A percentile compares a stretch with the other conserved stretches of the same genome.
Evolutionary conservation across 2,113 vertebrate genomes (phyloP).

Genomic region (Haemorhous mexicanus): DNA sequence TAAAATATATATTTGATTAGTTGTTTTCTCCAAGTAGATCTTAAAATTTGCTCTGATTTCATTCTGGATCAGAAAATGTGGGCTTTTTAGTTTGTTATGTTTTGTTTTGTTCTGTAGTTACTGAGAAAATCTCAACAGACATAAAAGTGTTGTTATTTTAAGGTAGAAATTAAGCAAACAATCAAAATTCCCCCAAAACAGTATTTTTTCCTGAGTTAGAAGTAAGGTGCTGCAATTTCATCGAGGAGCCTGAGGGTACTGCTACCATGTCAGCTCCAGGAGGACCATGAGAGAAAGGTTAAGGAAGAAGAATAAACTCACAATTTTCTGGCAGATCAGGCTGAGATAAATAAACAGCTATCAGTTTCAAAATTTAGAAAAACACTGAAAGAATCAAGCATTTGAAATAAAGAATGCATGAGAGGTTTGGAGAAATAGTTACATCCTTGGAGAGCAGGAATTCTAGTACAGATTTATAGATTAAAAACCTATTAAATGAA

Average conservation of each 20-base stretch:
- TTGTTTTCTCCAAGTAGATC: not conserved
- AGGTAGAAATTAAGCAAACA: not conserved
- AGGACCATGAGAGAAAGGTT: not conserved
- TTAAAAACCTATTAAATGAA: not conserved
- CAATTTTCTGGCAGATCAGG: not conserved
- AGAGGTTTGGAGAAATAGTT: slow-evolving; percentile 21
- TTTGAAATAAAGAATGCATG: slow-evolving; percentile 20
- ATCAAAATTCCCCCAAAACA: not conserved
- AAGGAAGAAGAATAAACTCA: not conserved
- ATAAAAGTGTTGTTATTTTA: not conserved
- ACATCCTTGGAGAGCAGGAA: not conserved
- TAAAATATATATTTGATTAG: not conserved
- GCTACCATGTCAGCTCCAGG: not conserved
- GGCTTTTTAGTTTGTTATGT: not conserved
- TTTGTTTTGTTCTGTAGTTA: not conserved
- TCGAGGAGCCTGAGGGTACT: not conserved
- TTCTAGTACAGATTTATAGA: not conserved
- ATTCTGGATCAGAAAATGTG: not conserved
- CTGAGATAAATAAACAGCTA: slow-evolving; percentile 1
- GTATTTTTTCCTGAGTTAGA: not conserved
- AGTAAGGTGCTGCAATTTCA: not conserved
- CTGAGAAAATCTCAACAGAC: not conserved
- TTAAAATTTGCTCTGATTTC: not conserved
- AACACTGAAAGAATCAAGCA: not conserved
- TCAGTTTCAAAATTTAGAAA: slow-evolving; percentile 4